Conservation (phyloP, 1,140 invertebrate genomes). For the Scaptodrosophila lebanonensis region DNA sequence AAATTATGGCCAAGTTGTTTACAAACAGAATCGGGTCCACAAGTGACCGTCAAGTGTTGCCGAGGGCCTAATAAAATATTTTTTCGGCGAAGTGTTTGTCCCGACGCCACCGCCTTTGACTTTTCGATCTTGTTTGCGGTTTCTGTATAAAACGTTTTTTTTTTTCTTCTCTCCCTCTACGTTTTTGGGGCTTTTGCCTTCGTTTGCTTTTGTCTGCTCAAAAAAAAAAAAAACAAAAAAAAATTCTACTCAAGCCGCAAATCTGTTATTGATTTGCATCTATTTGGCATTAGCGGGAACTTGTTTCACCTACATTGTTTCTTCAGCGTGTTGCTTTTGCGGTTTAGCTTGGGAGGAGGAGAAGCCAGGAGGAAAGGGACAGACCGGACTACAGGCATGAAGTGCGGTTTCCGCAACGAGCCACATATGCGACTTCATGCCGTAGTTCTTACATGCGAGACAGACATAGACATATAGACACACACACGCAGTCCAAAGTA, state of each 20-base stretch:
- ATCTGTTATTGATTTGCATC: conserved; percentile 71
- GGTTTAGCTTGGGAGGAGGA: no score
- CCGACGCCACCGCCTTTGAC: no score
- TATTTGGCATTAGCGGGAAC: conserved; percentile 59
- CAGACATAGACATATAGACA: conserved; percentile 12
- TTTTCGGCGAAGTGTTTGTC: conserved; percentile 22
- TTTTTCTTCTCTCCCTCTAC: conserved; percentile 66
- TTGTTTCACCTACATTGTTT: conserved; percentile 72
- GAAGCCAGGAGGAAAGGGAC: no score
- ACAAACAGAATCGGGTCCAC: no score
- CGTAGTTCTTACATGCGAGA: conserved; percentile 23
- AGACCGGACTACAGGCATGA: background rate
- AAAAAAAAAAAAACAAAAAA: conserved; percentile 14
- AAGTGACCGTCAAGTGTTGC: conserved; percentile 25
- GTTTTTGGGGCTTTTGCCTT: conserved; percentile 21
- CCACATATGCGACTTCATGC: no score
- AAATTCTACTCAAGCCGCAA: no score
- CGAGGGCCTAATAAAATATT: conserved; percentile 11
- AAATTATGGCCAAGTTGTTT: no score
- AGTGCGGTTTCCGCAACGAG: conserved; percentile 1
- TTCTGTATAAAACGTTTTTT: conserved; percentile 22
- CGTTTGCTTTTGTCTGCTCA: conserved; percentile 33
- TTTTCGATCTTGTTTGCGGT: conserved; percentile 38
- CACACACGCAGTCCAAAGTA: conserved; percentile 53
- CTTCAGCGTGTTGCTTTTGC: conserved; percentile 69